Base-by-base conservation (phyloP, 2,888 invertebrate species). In the Phorcus lineatus region DNA sequence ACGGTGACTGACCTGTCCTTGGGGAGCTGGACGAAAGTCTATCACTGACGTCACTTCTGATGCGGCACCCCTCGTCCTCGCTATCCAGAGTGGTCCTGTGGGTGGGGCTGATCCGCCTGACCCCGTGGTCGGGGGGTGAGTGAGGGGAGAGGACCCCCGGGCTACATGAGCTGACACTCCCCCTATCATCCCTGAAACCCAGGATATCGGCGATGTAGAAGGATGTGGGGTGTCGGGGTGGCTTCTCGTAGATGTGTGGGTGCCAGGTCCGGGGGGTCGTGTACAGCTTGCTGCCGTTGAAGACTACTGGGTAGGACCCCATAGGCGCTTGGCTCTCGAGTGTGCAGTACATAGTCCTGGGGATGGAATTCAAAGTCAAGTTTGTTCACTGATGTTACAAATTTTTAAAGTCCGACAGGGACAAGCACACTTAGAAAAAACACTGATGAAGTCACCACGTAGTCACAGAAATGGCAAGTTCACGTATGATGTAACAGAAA, bases 131-230 rank as follows among this genome's bases (percentile, higher is more conserved):
- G 54, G 76, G 19, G 70, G 70, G 70, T 36, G 70, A 70, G 36
- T 11, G 31, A 2, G 36, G 70, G n/a, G 70, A 70, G 31, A 36
- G 70, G 17, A 31, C 70, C 70, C 70, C 31, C 28, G 70, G 70
- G 40, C 70, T 70, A 13, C 31, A 31, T 1, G 70, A 36, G 28
- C 62, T 28, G 16, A 62, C 31, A 16, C 62, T 57, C 2, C 57
- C 55, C 36, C 57, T 62, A 9, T 66, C 57, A 36, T 80, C 81
- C 7, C 79, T 80, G 11, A 95, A 94, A 28, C 97, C 97, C 88
- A 98, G 94, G 86, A 98, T 98, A 92, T 97, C 96, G 85, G 96
- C 96, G 91, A 98, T 98, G 57, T 96, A 95, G 93, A 97, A 97
- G 4, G 97, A 96, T 0, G 98, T 97, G 0, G 97, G 97, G 79